Evolutionary conservation across 2,113 vertebrate genomes (phyloP).

Genomic region (Oryzias curvinotus): DNA sequence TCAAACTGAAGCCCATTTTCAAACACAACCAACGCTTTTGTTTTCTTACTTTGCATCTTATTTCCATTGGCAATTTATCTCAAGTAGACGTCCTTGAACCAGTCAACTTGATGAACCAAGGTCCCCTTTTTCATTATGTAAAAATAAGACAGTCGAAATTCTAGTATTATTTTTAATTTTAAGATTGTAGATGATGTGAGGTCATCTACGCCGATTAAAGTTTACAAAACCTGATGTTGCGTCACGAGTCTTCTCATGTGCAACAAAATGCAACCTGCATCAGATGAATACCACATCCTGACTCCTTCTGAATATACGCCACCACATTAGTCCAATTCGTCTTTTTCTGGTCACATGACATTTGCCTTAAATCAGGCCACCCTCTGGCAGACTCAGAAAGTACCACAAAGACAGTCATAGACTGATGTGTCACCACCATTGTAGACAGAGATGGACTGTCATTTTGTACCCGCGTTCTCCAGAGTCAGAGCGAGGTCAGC

Average conservation of each 20-base stretch:
- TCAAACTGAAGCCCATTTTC: constrained; percentile 48
- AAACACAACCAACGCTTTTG: constrained; percentile 31
- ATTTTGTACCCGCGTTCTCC: constrained; percentile 40
- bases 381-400: constrained; percentile 32
- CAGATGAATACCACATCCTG: constrained; percentile 7
- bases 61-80: neutral
- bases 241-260: constrained; percentile 63
- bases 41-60: constrained; percentile 13
- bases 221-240: constrained; percentile 59
- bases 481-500: constrained; percentile 46
- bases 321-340: constrained; percentile 2
- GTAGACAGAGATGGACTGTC: constrained; percentile 32
- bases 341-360: constrained; percentile 12
- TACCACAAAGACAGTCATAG: constrained; percentile 41
- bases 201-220: no score
- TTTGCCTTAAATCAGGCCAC: constrained; percentile 6
- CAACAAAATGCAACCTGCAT: constrained; percentile 49
- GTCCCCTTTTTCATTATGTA: no score
- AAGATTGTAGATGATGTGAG: no score
- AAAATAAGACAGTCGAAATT: no score
- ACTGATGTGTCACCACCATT: constrained; percentile 56
- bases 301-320: constrained; percentile 29
- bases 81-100: constrained; percentile 21
- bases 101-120: neutral
- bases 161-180: no score